Evolutionary conservation across 1,140 invertebrate genomes (phyloP), one percentile per base, ranked within the genome.

Genomic region (Euwallacea similis): DNA sequence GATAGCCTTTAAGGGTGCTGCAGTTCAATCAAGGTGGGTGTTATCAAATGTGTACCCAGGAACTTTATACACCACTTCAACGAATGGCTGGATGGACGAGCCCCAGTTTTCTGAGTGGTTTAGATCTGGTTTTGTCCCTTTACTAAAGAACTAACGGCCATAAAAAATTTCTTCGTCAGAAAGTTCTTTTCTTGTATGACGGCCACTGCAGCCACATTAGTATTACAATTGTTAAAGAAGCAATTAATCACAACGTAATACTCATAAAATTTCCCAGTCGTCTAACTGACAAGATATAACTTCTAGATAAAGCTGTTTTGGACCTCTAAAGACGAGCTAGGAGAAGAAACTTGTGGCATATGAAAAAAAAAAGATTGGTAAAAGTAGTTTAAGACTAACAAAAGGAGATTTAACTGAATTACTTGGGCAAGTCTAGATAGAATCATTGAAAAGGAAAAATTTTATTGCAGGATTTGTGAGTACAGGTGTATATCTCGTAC

Each of bases 61-160:
- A 69, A 80, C 79, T 6, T 56, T 74, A 21, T 79, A 81, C 71
- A 69, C 75, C n/a, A 73, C 75, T 33, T 76, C 77, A 0, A 70
- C 69, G 46, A 81, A 81, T 71, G 79, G 74, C 13, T 82, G 73
- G 73, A 82, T 81, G 77, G 76, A 77, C 66, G 75, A 75, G 66
- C 59, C 73, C 9, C 61, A 74, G 7, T 82, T 81, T 77, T 76
- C 21, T 7, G 46, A 66, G 0, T 81, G 76, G 73, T 80, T 82
- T 60, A 63, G 42, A 16, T 42, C 16, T 8, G 50, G 44, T 75
- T n/a, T 75, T 66, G 63, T 66, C 66, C 54, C 60, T 42, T 55
- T 73, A 59, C 16, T 74, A 41, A 59, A 73, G 7, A 68, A 56
- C 11, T 50, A 65, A 2, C 70, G 71, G 33, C 8, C 15, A 44